A percentile compares a stretch with the other conserved stretches of the same genome.
Evolutionary conservation across 2,797 vertebrate genomes (phyloP).

Genomic region (Alosa sapidissima): DNA sequence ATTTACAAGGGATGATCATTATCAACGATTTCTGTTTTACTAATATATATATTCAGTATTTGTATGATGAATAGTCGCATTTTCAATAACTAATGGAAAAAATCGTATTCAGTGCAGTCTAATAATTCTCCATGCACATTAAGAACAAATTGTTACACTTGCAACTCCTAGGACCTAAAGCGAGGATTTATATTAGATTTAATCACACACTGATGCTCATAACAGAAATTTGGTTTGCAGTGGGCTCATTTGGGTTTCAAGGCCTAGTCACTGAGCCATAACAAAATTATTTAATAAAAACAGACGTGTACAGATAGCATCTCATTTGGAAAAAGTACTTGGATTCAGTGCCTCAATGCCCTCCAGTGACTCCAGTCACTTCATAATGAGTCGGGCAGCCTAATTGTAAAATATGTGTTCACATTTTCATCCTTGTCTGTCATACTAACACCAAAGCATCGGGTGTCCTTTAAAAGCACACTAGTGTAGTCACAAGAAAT

Average conservation of each 20-base stretch:
- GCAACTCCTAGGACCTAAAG: background rate
- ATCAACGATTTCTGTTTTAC: background rate
- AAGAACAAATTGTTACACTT: constrained; percentile 13
- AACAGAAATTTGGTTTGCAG: constrained; percentile 33
- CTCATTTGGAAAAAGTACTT: constrained; percentile 38
- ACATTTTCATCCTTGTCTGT: constrained; percentile 39
- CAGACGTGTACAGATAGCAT: constrained; percentile 50
- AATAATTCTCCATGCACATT: background rate
- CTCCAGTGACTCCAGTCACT: constrained; percentile 42
- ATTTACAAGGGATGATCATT: too few relatives aligned
- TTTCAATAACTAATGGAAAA: background rate
- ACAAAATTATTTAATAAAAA: constrained; percentile 47
- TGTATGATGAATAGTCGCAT: background rate
- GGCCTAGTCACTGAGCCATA: constrained; percentile 32
- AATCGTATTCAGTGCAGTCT: background rate
- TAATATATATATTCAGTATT: background rate
- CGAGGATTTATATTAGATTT: constrained; percentile 18
- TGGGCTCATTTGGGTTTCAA: constrained; percentile 24
- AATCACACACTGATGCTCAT: constrained; percentile 37
- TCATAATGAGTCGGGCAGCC: constrained; percentile 47
- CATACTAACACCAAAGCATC: constrained; percentile 37
- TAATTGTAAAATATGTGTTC: constrained; percentile 58
- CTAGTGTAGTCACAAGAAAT: background rate
- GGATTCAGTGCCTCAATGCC: constrained; percentile 39
- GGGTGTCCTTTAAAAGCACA: background rate